Conservation (phyloP, 2,113 vertebrate species). For the Montifringilla adamsi region DNA sequence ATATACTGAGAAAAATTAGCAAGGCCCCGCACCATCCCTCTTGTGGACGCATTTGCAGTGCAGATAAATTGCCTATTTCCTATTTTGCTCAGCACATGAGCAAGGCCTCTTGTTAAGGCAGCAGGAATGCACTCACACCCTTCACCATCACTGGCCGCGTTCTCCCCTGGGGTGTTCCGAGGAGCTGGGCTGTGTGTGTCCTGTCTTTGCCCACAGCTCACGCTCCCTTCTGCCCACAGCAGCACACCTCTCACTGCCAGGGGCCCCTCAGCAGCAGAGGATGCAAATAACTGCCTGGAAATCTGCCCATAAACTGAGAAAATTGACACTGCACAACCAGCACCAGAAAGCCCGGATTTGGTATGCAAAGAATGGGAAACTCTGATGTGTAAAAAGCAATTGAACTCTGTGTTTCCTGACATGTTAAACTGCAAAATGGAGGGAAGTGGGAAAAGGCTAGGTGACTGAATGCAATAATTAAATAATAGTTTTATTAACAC, state of each 20-base stretch:
- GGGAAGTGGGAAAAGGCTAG: background rate
- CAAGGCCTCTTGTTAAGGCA: background rate
- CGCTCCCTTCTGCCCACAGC: accelerated
- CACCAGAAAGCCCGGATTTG: background rate
- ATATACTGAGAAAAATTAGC: background rate
- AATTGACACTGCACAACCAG: background rate
- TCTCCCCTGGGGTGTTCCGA: accelerated
- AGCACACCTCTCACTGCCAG: accelerated
- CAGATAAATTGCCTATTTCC: background rate
- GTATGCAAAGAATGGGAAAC: background rate
- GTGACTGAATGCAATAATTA: background rate
- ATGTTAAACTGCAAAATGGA: background rate
- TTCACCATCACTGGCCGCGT: background rate
- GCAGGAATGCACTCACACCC: background rate
- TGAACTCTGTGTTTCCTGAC: background rate
- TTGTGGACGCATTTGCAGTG: background rate
- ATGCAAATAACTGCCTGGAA: background rate
- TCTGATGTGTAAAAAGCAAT: background rate
- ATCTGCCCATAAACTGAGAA: background rate
- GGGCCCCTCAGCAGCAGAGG: background rate
- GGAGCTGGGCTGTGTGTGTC: no score
- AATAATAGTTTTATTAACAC: background rate
- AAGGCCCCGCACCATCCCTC: background rate
- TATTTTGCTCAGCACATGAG: background rate
- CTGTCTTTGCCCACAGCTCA: background rate